Conservation (phyloP, 2,888 invertebrate genomes). For the Tanypteryx hageni region DNA sequence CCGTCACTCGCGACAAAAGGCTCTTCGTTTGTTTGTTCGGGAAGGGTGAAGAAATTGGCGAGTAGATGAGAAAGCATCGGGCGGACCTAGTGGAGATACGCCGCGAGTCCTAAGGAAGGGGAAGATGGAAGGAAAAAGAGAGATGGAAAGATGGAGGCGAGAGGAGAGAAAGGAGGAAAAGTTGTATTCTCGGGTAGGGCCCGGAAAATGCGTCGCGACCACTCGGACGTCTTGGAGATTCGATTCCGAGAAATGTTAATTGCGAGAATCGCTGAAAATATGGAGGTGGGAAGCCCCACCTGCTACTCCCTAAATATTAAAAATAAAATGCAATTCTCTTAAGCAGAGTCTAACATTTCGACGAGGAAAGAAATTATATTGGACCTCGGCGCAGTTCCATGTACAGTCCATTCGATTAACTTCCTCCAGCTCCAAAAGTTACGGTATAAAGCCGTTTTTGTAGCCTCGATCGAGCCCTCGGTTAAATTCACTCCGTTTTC, state of each 20-base stretch:
- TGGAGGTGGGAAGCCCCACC: neutral
- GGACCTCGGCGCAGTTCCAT: neutral
- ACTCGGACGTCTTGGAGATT: neutral
- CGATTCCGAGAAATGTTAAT: neutral
- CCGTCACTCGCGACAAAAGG: neutral
- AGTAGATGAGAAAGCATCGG: too few species aligned
- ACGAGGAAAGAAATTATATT: neutral
- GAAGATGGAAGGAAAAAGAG: neutral
- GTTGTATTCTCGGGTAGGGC: too few species aligned
- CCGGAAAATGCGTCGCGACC: neutral
- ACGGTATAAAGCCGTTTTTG: neutral
- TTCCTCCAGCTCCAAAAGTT: too few species aligned
- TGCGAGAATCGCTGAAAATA: neutral
- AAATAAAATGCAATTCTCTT: neutral
- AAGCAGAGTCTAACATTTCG: neutral
- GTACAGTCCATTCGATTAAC: too few species aligned
- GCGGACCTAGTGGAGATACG: too few species aligned
- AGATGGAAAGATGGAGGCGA: neutral
- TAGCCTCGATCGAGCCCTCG: neutral
- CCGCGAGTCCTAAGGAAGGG: neutral
- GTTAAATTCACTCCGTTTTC: neutral
- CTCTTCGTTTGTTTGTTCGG: neutral
- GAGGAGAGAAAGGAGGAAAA: neutral
- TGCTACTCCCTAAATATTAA: neutral
- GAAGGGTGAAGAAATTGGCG: neutral